Conservation (phyloP, 1,140 invertebrate species). For the Vollenhovia emeryi region DNA sequence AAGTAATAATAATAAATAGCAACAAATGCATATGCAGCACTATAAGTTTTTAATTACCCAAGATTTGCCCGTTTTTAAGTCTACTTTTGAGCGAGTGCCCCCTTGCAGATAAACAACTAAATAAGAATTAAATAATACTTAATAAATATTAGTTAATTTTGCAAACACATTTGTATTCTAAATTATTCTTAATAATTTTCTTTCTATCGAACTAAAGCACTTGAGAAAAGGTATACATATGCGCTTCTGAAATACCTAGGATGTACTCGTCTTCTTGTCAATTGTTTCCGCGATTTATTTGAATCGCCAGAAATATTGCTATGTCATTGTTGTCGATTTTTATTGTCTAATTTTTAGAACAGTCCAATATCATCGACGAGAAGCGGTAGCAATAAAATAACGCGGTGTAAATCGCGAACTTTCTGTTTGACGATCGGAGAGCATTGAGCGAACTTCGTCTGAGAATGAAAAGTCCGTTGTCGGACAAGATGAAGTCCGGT, state of each 20-base stretch:
- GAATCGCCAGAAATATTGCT: background rate
- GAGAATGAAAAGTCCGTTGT: background rate
- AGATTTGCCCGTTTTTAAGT: no score
- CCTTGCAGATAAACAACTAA: background rate
- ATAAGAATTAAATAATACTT: background rate
- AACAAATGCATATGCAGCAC: no score
- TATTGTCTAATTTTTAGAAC: background rate
- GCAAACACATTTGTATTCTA: background rate
- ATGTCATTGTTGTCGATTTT: background rate
- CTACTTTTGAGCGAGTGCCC: no score
- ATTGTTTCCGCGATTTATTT: background rate
- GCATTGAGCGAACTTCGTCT: background rate
- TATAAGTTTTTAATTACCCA: no score
- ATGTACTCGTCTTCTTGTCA: background rate
- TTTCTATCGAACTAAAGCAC: background rate
- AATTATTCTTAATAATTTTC: background rate
- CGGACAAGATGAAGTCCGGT: conserved; percentile 49
- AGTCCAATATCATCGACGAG: background rate
- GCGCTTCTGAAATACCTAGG: background rate
- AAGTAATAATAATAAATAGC: no score
- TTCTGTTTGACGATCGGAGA: background rate
- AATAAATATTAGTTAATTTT: no score
- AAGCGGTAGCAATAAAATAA: background rate
- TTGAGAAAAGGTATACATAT: background rate
- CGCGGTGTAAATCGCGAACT: background rate